Conservation (phyloP, 2,797 vertebrate species). For the Lemur catta region DNA sequence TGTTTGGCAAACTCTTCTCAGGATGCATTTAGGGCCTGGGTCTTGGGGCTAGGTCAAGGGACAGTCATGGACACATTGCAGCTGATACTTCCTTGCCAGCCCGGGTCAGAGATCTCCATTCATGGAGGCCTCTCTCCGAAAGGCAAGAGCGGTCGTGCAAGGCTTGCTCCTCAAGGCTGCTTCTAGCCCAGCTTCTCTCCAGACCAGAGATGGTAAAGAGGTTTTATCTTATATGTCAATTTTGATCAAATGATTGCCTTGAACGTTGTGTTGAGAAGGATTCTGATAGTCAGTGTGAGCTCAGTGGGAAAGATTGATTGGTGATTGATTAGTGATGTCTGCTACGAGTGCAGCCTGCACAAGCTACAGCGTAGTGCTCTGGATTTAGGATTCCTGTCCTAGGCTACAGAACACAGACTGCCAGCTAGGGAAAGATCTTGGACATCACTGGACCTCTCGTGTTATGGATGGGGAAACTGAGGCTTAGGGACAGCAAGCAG, state of each 20-base stretch:
- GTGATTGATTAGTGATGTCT: slow-evolving; percentile 38
- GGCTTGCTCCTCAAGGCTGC: background rate
- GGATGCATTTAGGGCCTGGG: accelerated
- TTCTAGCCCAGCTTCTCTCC: background rate
- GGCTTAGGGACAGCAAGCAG: background rate
- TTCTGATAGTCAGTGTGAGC: background rate
- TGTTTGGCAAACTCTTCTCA: background rate
- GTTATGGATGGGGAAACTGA: background rate
- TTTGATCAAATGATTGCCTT: background rate
- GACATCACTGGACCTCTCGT: background rate
- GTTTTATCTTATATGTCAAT: background rate
- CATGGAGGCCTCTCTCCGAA: accelerated
- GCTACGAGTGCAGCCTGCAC: accelerated
- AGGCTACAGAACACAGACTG: background rate
- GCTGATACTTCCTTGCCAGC: accelerated
- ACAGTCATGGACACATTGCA: accelerated
- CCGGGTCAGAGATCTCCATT: accelerated
- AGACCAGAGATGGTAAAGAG: background rate
- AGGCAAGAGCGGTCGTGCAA: background rate
- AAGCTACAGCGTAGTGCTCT: accelerated
- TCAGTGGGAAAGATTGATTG: accelerated
- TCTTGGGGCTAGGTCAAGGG: background rate
- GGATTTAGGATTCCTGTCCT: background rate
- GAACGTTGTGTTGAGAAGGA: background rate
- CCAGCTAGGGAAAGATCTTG: background rate